Percentiles rank a stretch among this genome's conserved stretches.
Conservation (phyloP, 2,797 vertebrate species). For the Gambelia wislizenii region DNA sequence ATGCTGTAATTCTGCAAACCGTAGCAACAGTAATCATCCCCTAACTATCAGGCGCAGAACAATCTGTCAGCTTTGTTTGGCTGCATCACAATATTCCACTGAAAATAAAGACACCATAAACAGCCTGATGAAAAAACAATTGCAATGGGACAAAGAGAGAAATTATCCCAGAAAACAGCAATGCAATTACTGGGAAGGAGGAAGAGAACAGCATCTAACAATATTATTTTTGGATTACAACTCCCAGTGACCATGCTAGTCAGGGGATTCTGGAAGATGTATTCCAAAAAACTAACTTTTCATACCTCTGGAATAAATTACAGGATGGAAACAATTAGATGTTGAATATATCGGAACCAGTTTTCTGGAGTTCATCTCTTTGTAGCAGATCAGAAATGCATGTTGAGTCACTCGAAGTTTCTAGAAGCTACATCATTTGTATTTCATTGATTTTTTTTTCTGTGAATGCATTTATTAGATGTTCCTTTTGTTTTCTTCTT, state of each 20-base stretch:
- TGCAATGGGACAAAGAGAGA: conserved; percentile 35
- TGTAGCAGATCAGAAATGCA: not conserved
- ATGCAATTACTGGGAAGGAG: not conserved
- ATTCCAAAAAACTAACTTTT: no score
- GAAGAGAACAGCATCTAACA: conserved; percentile 45
- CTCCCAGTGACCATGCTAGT: no score
- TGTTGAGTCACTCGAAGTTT: not conserved
- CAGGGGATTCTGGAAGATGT: no score
- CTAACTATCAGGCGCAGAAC: conserved; percentile 54
- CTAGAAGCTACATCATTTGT: not conserved
- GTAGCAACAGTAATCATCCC: conserved; percentile 62
- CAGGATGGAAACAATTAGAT: conserved; percentile 23
- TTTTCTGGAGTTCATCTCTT: not conserved
- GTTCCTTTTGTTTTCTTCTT: no score
- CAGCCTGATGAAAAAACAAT: conserved; percentile 51
- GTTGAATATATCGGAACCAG: not conserved
- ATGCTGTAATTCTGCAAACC: conserved; percentile 61
- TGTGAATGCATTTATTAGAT: no score
- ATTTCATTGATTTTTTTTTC: not conserved
- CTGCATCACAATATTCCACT: conserved; percentile 64
- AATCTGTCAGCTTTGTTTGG: conserved; percentile 64
- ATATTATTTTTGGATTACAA: no score
- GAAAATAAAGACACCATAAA: conserved; percentile 61
- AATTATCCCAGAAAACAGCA: not conserved
- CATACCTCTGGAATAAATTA: no score